Conservation (phyloP, 2,113 vertebrate genomes). For the Brachyistius frenatus region DNA sequence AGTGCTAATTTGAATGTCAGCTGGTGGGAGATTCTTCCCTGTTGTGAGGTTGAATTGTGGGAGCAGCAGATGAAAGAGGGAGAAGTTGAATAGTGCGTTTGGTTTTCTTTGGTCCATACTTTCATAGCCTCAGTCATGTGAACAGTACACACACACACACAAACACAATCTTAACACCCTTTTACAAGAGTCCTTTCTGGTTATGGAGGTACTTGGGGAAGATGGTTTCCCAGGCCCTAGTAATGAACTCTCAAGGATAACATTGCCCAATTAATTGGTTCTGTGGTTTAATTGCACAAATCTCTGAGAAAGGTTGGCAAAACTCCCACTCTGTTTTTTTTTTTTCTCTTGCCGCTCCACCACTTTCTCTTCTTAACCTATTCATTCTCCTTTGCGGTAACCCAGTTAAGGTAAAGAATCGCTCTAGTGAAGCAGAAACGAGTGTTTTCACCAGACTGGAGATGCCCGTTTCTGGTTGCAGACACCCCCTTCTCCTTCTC, state of each 20-base stretch:
- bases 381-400: slow-evolving; percentile 56
- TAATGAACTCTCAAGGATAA: slow-evolving; percentile 75
- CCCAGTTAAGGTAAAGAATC: slow-evolving; percentile 60
- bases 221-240: slow-evolving; percentile 73
- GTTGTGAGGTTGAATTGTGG: slow-evolving; percentile 71
- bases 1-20: slow-evolving; percentile 76
- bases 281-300: slow-evolving; percentile 70
- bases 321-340: slow-evolving; percentile 46
- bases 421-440: slow-evolving; percentile 71
- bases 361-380: slow-evolving; percentile 49
- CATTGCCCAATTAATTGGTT: slow-evolving; percentile 71
- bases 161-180: slow-evolving; percentile 28
- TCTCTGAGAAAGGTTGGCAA: slow-evolving; percentile 69
- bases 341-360: slow-evolving; percentile 7
- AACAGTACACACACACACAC: slow-evolving; percentile 11
- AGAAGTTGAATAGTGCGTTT: slow-evolving; percentile 59
- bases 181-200: slow-evolving; percentile 54
- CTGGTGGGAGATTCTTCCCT: slow-evolving; percentile 70
- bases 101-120: slow-evolving; percentile 58
- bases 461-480: slow-evolving; percentile 63
- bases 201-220: slow-evolving; percentile 50
- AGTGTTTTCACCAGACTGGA: slow-evolving; percentile 55
- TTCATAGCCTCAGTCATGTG: slow-evolving; percentile 36
- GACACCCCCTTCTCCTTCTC: slow-evolving; percentile 25
- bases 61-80: slow-evolving; percentile 70